Conservation (phyloP, 2,888 invertebrate genomes). For the Plebejus melissa region DNA sequence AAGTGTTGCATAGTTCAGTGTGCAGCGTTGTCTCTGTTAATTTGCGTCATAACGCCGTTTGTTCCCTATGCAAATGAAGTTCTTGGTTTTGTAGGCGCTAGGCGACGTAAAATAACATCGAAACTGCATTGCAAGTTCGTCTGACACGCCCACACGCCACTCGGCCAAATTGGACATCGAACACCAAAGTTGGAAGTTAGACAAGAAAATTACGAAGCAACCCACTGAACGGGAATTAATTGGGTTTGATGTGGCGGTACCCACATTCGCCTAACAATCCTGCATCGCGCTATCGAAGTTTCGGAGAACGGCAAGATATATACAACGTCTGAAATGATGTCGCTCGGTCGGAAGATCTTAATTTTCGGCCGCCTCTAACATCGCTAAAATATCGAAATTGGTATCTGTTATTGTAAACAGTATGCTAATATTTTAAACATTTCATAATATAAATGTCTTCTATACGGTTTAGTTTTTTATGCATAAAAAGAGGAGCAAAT, state of each 20-base stretch:
- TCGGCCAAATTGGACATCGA: conserved; percentile 8
- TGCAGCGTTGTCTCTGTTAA: background rate
- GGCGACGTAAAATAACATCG: conserved; percentile 11
- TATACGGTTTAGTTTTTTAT: background rate
- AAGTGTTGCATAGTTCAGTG: conserved; percentile 6
- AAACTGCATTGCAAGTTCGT: background rate
- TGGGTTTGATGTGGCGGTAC: background rate
- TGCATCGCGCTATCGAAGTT: too few relatives aligned
- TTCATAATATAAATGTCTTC: too few relatives aligned
- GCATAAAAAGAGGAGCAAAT: background rate
- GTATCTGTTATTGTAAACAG: background rate
- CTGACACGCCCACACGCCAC: conserved; percentile 1
- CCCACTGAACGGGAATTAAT: background rate
- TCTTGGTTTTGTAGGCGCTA: conserved; percentile 9
- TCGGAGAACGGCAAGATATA: too few relatives aligned
- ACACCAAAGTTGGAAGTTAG: background rate
- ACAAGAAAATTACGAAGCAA: conserved; percentile 5
- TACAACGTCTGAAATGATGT: too few relatives aligned
- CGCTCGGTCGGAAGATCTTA: too few relatives aligned
- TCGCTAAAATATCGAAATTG: background rate
- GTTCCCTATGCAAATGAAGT: conserved; percentile 2
- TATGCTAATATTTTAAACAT: too few relatives aligned
- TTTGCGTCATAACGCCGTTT: conserved; percentile 16
- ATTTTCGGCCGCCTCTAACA: too few relatives aligned
- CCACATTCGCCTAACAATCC: too few relatives aligned